Evolutionary conservation across 2,888 invertebrate species (phyloP), one percentile per base, ranked within the genome.

Genomic region (Melanophora roralis): DNA sequence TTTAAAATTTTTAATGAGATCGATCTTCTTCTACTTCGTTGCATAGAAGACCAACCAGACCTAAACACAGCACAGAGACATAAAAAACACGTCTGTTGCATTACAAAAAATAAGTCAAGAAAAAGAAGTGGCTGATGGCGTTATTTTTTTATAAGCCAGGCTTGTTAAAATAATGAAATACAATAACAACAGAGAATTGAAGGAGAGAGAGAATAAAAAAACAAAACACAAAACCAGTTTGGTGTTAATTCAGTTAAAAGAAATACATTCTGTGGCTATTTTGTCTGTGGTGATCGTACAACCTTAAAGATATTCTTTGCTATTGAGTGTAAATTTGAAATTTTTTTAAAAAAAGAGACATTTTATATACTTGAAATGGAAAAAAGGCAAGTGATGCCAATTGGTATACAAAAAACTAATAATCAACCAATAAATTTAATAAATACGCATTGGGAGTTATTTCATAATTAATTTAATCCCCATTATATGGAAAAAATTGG

Each of bases 171-270:
- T 16, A 53, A 73, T 49, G 62, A 32, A 23, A 49, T 23, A 62
- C 6, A 73, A 45, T 32, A 53, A 60, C 43, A 73, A 49, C 49
- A 23, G 5, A 23, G 34, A 23, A 65, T 51, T 34, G 32, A 65
- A 49, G 49, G 49, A n/a, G 43, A 65, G 51, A 47, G 36, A 64
- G 23, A 21, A 55, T 51, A 57, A 53, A 9, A 43, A 43, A 6
- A 60, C 60, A 7, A 65, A 67, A 67, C 75, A 75, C 72, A 72
- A 72, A 80, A 76, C 80, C 80, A 76, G 80, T 80, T 80, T 80
- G 38, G 32, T 23, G 19, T 65, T 65, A 40, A 49, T 21, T 57
- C 49, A 53, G 36, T 51, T 40, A 38, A 60, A 36, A 59, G 67
- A 67, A 68, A 62, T 23, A 55, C n/a, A 49, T 55, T 45, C 64